These are phyloP conservation scores for Miichthys miiuy DNA, from an alignment of 2,797 vertebrate species.

Conservation along the genomic window DNA sequence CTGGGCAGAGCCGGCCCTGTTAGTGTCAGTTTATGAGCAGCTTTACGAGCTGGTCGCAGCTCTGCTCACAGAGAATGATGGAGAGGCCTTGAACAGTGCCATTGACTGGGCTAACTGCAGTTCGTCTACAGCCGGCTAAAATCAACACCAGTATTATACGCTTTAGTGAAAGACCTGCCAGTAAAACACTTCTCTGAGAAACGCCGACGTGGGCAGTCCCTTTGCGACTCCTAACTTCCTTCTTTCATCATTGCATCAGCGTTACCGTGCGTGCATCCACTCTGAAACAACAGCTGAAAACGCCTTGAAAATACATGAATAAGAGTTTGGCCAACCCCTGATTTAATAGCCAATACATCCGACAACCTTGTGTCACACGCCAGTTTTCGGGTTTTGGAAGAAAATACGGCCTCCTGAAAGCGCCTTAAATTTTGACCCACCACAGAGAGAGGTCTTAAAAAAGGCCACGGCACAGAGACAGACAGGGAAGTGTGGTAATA, in stretches of 20 bases:
- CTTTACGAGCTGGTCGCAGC: conserved; percentile 80
- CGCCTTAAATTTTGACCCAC: conserved; percentile 72
- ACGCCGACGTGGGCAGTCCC: conserved; percentile 47
- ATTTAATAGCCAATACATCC: conserved; percentile 52
- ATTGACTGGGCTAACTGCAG: conserved; percentile 77
- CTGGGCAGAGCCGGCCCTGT: conserved; percentile 60
- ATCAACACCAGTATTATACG: conserved; percentile 83
- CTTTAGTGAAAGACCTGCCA: conserved; percentile 76
- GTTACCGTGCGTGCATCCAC: conserved; percentile 44
- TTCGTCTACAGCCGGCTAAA: conserved; percentile 75
- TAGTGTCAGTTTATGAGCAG: conserved; percentile 75
- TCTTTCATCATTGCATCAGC: conserved; percentile 34
- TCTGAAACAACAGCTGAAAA: conserved; percentile 48
- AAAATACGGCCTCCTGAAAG: conserved; percentile 68
- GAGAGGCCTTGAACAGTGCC: conserved; percentile 79
- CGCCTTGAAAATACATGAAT: conserved; percentile 1
- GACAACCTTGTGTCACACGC: conserved; percentile 28
- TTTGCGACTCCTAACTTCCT: conserved; percentile 57
- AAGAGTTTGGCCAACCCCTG: conserved; percentile 25
- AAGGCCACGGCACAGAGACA: conserved; percentile 55
- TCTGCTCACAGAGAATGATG: conserved; percentile 73
- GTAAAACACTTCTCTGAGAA: conserved; percentile 76
- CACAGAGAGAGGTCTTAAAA: conserved; percentile 70
- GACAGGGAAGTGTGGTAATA: conserved; percentile 78
- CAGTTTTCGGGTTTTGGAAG: conserved; percentile 64